Evolutionary conservation across 2,888 invertebrate species (phyloP), one percentile per base, ranked within the genome.

Genomic region (Trachelus troglodyta): DNA sequence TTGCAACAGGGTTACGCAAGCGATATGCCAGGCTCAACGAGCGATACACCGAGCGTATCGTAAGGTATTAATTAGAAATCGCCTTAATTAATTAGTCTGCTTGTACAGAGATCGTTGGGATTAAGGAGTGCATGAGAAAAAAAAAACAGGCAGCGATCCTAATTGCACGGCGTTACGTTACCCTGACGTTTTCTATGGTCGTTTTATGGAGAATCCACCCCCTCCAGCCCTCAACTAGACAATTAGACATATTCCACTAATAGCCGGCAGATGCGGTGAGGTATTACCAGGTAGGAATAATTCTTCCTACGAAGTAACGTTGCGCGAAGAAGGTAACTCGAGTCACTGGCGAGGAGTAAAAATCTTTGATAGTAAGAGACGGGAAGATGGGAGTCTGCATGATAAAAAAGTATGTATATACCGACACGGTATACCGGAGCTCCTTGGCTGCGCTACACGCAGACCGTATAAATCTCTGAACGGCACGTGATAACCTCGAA

Each of bases 321-420:
- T 2, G 56, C 9, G 9, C 23, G 23, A 56, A 2, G 56, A 56
- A 56, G 23, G 56, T 56, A 0, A 15, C 56, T 56, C 9, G 23
- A 9, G 56, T 56, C 6, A 9, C 56, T 23, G 2, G 23, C 40
- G 15, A 15, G 40, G 15, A 40, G 40, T 40, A 56, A 82, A 77
- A 78, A 85, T 85, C 83, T 82, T 86, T 85, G 81, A 80, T 79
- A 76, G 78, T 69, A 82, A 85, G 83, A 83, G 86, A 84, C 83
- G 83, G 12, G 4, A 37, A 86, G 82, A 85, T 78, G 78, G 56
- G 75, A 76, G 79, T 76, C 79, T 79, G 69, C 76, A 77, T 77
- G 79, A 81, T 56, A 15, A 12, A 78, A 76, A 80, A 78, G 73
- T 81, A 77, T 81, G 81, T 81, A 82, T 81, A 81, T 77, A 84